Conservation (phyloP, 2,888 invertebrate genomes). For the Pegoplata infirma region DNA sequence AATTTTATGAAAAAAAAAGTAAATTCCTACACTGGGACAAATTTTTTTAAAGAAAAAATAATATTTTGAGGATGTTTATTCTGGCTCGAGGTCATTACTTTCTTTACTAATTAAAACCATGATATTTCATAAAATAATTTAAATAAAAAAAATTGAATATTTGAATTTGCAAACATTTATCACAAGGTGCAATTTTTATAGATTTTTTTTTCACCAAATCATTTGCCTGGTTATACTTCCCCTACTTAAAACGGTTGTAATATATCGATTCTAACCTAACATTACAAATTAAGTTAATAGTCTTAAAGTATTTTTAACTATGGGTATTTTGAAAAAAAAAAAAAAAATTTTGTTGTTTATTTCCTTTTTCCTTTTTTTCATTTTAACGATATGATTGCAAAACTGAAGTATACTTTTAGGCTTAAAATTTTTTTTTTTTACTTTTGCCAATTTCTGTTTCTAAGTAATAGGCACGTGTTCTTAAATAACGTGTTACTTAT, state of each 20-base stretch:
- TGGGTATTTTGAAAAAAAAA: too few relatives aligned
- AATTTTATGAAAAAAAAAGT: too few relatives aligned
- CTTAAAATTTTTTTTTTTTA: not conserved
- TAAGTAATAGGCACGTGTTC: not conserved
- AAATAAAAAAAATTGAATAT: too few relatives aligned
- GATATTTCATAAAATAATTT: too few relatives aligned
- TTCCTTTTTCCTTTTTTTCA: not conserved
- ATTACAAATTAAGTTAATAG: slow-evolving; percentile 22
- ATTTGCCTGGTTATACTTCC: not conserved
- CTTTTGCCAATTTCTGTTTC: not conserved
- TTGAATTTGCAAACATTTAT: too few relatives aligned
- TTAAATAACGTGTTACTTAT: not conserved
- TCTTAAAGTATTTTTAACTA: slow-evolving; percentile 11
- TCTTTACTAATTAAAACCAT: too few relatives aligned
- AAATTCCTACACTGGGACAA: too few relatives aligned
- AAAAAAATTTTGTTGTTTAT: not conserved
- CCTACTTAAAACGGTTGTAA: not conserved
- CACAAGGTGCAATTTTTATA: too few relatives aligned
- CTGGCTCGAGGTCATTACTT: too few relatives aligned
- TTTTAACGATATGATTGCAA: not conserved
- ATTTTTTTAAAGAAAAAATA: too few relatives aligned
- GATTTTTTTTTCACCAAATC: too few relatives aligned
- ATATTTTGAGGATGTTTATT: too few relatives aligned
- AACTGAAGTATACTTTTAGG: not conserved
- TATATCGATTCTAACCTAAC: not conserved